Evolutionary conservation across 2,797 vertebrate genomes (phyloP), one percentile per base, ranked within the genome.

Genomic region (Hydrolagus colliei): DNA sequence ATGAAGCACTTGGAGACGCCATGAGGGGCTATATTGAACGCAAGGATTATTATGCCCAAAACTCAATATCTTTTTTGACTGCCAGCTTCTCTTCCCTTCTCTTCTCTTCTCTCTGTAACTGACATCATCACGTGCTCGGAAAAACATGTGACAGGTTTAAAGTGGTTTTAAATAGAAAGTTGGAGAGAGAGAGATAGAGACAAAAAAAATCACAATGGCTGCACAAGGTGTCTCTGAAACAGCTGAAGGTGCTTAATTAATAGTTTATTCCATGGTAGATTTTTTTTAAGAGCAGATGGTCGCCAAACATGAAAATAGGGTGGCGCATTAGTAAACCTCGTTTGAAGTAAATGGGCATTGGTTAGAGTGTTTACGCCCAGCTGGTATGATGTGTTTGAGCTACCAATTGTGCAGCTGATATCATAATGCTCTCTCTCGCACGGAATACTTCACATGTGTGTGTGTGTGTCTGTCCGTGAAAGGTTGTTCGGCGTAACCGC

Each of bases 361-460:
- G 9, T 35, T 27, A 27, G 18, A 67, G 8, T 41, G 62, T 35
- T 67, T 20, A 62, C n/a, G 22, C 14, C n/a, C 3, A 35, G 67
- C 1, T 2, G 35, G 65, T 61, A 16, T 68, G 79, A 71, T 68
- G 41, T 84, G 67, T 63, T 27, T 16, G 62, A 82, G 18, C 78
- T 84, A 20, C 20, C 79, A 84, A 63, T 41, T 18, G 3, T 20
- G 65, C 79, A 84, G 79, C 65, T 84, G 79, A 84, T 63, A 71
- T 32, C 20, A 22, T 16, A 32, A 68, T 10, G 79, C 41, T 35
- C 18, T 84, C 41, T 27, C 27, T 27, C 68, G 67, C 41, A 82
- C 71, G 14, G 65, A 41, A 35, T 84, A 84, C 65, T 67, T 84
- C 79, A 71, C 20, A 84, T 63, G 65, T 52, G 6, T 71, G 65